Evolutionary conservation across 2,113 vertebrate genomes (phyloP), one percentile per base, ranked within the genome.

Genomic region (Phoxinus phoxinus): DNA sequence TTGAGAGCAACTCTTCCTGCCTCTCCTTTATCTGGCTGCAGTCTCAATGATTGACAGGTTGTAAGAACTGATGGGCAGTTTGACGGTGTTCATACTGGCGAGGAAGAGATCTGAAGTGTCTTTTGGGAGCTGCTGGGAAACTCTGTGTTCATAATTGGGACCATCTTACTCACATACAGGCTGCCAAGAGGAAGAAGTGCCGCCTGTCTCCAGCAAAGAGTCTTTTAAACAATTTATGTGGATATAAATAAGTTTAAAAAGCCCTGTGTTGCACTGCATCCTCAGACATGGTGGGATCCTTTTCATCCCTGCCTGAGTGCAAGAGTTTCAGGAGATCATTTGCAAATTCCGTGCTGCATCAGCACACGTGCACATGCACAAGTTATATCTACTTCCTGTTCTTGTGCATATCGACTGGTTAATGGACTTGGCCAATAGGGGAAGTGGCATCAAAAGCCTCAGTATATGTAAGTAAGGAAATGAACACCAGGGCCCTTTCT

Each of bases 221-320:
- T n/a, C 85, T 74, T 86, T 73, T 81, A 56, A 86, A 81, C 67
- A n/a, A 78, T 83, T 78, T 30, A 78, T 85, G 53, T 58, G 9
- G 73, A 27, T 83, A 69, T 83, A 83, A 83, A 88, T 73, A 83
- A 83, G 71, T 74, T 85, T 75, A 82, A 71, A 87, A 81, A 77
- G 27, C 3, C 30, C 15, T 4, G 19, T 27, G 58, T 44, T 58
- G 51, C 76, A 59, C 21, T 71, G 65, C 35, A 56, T 85, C 79
- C 74, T 72, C 61, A 71, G 51, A 77, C 21, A 23, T 10, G 23
- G 7, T 25, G 37, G 23, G n/a, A 58, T 65, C 48, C 8, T 13
- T 21, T 78, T 71, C n/a, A 78, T 72, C 67, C 13, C 12, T 53
- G 21, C 63, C 67, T 73, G 23, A 78, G 81, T 56, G 53, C 37